phyloP scores from a whole-genome alignment of 2,888 invertebrate species.

The Terebella lapidaria region DNA sequence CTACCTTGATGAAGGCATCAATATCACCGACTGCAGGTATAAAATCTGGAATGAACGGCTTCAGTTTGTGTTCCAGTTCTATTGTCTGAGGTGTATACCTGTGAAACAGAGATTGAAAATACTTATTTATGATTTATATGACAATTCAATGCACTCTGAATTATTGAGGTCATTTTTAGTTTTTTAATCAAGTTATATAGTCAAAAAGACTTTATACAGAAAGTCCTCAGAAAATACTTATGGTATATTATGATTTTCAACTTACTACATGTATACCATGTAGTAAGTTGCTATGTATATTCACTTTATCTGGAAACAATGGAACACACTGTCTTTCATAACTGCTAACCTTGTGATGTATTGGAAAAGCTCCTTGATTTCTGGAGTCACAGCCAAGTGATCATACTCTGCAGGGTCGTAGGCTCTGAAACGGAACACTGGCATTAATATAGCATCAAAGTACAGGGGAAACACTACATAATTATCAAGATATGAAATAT shows the following conservation, averaged over 20 bases:
- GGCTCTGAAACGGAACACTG: slow-evolving; percentile 45
- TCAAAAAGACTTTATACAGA: no score
- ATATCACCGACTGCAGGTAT: slow-evolving; percentile 98
- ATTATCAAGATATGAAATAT: no score
- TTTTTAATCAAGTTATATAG: no score
- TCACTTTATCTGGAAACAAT: no score
- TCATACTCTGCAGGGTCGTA: slow-evolving; percentile 83
- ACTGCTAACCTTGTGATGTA: slow-evolving; percentile 74
- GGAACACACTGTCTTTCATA: no score
- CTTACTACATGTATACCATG: no score
- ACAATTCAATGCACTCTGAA: background rate
- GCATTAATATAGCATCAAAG: no score
- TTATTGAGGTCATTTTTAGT: background rate
- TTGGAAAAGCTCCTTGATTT: slow-evolving; percentile 87
- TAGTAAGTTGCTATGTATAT: no score
- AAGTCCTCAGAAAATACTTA: no score
- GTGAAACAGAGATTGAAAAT: slow-evolving; percentile 2
- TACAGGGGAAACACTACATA: no score
- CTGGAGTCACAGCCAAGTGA: slow-evolving; percentile 72
- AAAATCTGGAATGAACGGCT: slow-evolving; percentile 93
- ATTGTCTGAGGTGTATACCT: slow-evolving; percentile 91
- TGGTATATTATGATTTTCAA: no score
- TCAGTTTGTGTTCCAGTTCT: slow-evolving; percentile 81
- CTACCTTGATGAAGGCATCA: slow-evolving; percentile 92
- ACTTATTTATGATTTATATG: background rate